Conservation (phyloP, 2,797 vertebrate genomes). For the Notolabrus celidotus region DNA sequence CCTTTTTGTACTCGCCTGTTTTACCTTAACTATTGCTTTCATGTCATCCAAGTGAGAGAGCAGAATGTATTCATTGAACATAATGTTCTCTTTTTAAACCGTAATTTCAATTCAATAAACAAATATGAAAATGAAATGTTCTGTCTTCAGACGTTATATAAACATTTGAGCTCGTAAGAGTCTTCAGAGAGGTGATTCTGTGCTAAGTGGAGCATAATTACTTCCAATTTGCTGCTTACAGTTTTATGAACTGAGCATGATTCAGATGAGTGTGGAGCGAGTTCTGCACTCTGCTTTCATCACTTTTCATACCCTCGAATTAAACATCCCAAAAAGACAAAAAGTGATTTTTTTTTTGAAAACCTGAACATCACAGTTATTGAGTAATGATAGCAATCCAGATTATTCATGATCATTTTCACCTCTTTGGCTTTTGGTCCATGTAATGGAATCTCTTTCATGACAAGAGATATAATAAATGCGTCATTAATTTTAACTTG, state of each 20-base stretch:
- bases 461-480: constrained; percentile 9
- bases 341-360: constrained; percentile 9
- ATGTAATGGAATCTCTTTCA: constrained; percentile 22
- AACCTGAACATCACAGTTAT: constrained; percentile 16
- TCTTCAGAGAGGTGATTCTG: constrained; percentile 68
- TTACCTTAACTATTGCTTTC: constrained; percentile 38
- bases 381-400: constrained; percentile 28
- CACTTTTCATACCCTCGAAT: constrained; percentile 35
- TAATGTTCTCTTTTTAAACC: constrained; percentile 27
- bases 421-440: constrained; percentile 21
- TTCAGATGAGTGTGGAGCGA: constrained; percentile 50
- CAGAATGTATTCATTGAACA: constrained; percentile 14
- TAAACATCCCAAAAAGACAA: constrained; percentile 33
- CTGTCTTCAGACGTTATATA: constrained; percentile 49
- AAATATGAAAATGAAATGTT: constrained; percentile 51
- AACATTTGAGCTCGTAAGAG: constrained; percentile 61
- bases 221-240: constrained; percentile 65
- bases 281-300: constrained; percentile 41
- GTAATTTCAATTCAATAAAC: constrained; percentile 60
- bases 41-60: constrained; percentile 19
- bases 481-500: constrained; percentile 32
- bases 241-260: constrained; percentile 67
- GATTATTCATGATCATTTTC: constrained; percentile 27
- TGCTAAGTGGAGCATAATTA: constrained; percentile 75
- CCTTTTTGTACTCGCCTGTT: constrained; percentile 17